Evolutionary conservation across 2,797 vertebrate genomes (phyloP).

Genomic region (Coregonus sp.): DNA sequence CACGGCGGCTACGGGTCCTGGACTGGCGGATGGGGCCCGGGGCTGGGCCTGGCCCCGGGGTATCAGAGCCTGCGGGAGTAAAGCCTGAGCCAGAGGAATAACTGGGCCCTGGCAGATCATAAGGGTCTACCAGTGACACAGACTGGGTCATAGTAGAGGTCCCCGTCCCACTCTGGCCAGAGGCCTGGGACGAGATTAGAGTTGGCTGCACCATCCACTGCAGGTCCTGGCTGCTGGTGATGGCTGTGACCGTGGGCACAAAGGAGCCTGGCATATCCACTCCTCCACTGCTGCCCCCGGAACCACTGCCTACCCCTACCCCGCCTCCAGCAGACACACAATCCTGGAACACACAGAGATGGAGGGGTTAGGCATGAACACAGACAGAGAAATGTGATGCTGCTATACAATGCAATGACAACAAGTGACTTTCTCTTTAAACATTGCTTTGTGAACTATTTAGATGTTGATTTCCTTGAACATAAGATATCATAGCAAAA

Average conservation of each 20-base stretch:
- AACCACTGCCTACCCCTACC: conserved; percentile 73
- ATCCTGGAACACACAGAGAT: conserved; percentile 77
- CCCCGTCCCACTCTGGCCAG: conserved; percentile 80
- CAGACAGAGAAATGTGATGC: background rate
- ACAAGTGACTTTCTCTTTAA: background rate
- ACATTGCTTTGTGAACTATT: background rate
- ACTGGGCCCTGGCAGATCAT: conserved; percentile 92
- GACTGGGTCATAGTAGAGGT: conserved; percentile 78
- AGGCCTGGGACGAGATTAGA: conserved; percentile 93
- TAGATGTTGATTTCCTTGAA: background rate
- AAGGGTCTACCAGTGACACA: conserved; percentile 83
- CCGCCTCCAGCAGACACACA: conserved; percentile 82
- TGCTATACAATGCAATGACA: background rate
- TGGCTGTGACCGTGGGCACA: conserved; percentile 96
- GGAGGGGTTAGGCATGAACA: background rate
- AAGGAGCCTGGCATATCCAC: conserved; percentile 95
- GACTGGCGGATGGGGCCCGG: conserved; percentile 68
- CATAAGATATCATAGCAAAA: background rate
- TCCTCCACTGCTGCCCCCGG: conserved; percentile 68
- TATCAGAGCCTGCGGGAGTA: conserved; percentile 71
- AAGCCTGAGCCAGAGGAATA: conserved; percentile 81
- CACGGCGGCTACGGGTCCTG: conserved; percentile 82
- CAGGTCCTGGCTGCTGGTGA: conserved; percentile 96
- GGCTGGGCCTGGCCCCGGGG: conserved; percentile 61
- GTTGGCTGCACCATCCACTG: conserved; percentile 98